A percentile compares a stretch with the other conserved stretches of the same genome.
Conservation (phyloP, 1,140 invertebrate species). For the Drosophila eugracilis region DNA sequence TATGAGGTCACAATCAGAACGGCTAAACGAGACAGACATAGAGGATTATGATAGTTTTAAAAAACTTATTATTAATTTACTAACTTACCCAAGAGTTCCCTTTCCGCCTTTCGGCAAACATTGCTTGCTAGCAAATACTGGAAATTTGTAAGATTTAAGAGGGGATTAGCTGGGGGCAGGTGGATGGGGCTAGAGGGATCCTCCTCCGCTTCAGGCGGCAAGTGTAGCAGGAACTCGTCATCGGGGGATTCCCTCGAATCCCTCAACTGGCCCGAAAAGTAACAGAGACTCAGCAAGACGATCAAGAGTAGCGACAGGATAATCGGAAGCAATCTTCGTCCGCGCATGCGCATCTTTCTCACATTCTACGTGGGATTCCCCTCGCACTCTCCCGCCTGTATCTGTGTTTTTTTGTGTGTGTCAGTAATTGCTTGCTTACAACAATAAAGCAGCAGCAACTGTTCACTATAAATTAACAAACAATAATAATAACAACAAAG, state of each 20-base stretch:
- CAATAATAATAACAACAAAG: conserved; percentile 21
- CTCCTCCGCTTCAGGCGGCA: conserved; percentile 28
- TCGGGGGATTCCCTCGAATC: conserved; percentile 11
- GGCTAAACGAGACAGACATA: conserved; percentile 41
- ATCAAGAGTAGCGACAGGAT: conserved; percentile 61
- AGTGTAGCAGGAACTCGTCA: conserved; percentile 51
- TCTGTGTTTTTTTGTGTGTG: conserved; percentile 2
- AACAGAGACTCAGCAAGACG: conserved; percentile 62
- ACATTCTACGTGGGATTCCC: conserved; percentile 47
- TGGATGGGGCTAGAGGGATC: not conserved
- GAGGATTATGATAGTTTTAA: not conserved
- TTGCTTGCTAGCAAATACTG: conserved; percentile 67
- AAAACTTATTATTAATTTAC: no score
- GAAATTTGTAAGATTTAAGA: conserved; percentile 68
- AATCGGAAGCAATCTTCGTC: conserved; percentile 71
- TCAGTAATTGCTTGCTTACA: not conserved
- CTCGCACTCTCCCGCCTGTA: conserved; percentile 6
- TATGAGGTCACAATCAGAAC: conserved; percentile 91
- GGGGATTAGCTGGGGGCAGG: conserved; percentile 18
- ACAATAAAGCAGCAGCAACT: no score
- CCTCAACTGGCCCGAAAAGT: conserved; percentile 55
- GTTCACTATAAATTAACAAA: not conserved
- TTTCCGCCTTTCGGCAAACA: conserved; percentile 68
- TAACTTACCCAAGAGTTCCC: conserved; percentile 68
- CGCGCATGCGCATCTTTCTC: conserved; percentile 76